Evolutionary conservation across 2,113 vertebrate genomes (phyloP).

Genomic region (Sclerurus mexicanus): DNA sequence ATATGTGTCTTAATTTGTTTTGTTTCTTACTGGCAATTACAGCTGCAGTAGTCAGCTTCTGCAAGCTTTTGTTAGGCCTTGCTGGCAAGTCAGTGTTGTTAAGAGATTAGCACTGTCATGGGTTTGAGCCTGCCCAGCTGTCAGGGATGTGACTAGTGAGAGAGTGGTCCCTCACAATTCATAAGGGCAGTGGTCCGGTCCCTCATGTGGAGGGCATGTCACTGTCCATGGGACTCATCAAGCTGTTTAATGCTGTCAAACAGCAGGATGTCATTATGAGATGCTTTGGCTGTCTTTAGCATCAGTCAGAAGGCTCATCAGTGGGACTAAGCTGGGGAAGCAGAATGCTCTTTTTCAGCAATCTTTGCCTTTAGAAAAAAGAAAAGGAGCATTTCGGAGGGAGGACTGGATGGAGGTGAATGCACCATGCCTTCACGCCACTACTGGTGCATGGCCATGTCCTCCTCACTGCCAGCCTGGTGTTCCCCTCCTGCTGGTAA

Average conservation of each 20-base stretch:
- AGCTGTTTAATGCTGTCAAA: background rate
- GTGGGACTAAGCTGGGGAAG: background rate
- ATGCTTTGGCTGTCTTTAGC: background rate
- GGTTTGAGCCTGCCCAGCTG: background rate
- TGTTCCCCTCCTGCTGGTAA: background rate
- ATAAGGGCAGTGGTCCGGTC: background rate
- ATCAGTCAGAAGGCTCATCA: background rate
- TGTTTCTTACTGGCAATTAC: background rate
- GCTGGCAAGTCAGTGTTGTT: background rate
- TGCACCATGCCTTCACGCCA: fast-evolving
- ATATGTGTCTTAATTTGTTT: background rate
- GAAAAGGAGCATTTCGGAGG: background rate
- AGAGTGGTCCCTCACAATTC: fast-evolving
- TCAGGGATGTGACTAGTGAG: background rate
- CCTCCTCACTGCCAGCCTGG: background rate
- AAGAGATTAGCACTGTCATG: background rate
- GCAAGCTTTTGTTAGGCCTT: background rate
- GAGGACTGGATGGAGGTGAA: background rate
- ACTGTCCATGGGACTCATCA: background rate
- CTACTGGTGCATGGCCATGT: fast-evolving
- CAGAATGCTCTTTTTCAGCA: background rate
- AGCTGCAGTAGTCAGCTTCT: background rate
- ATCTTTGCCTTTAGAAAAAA: background rate
- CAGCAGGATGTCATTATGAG: fast-evolving
- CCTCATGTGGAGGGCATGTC: fast-evolving